phyloP scores from a whole-genome alignment of 2,888 invertebrate genomes.

The Anthrax anthrax region DNA sequence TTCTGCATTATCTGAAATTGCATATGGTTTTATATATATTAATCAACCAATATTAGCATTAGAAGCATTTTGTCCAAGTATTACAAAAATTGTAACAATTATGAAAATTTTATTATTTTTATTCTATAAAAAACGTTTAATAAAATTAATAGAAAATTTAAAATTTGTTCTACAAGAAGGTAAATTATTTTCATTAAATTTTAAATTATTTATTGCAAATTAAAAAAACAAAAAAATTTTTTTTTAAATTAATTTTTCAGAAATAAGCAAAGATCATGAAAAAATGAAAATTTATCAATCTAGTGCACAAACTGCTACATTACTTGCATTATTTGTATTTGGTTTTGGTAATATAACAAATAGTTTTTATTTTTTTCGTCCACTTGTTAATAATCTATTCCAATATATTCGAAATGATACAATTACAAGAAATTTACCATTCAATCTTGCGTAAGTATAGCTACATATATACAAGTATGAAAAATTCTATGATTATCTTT shows the following conservation, averaged over 20 bases:
- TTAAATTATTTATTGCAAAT: neutral
- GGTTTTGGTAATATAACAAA: conserved; percentile 20
- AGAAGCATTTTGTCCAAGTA: conserved; percentile 29
- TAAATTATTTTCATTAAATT: conserved; percentile 5
- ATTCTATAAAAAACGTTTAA: conserved; percentile 3
- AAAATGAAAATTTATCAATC: conserved; percentile 18
- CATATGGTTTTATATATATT: conserved; percentile 21
- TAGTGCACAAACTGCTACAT: conserved; percentile 17
- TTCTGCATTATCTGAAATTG: conserved; percentile 22
- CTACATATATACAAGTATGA: no score
- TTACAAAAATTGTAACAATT: conserved; percentile 23
- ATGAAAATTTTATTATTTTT: conserved; percentile 25
- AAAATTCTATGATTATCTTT: no score
- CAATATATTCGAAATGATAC: conserved; percentile 16
- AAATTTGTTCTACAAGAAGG: conserved; percentile 17
- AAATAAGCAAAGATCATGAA: conserved; percentile 6
- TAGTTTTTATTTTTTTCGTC: conserved; percentile 19
- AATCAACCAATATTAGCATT: conserved; percentile 21
- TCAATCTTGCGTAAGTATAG: conserved; percentile 23
- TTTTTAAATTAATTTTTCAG: neutral
- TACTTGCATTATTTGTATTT: conserved; percentile 19
- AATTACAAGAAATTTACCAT: conserved; percentile 20
- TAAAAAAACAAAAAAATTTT: neutral
- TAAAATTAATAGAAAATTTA: neutral
- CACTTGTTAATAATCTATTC: conserved; percentile 19